These are phyloP conservation scores for Crocodylus rhombifer DNA, from an alignment of 2,797 vertebrate genomes.

Conservation along the genomic window DNA sequence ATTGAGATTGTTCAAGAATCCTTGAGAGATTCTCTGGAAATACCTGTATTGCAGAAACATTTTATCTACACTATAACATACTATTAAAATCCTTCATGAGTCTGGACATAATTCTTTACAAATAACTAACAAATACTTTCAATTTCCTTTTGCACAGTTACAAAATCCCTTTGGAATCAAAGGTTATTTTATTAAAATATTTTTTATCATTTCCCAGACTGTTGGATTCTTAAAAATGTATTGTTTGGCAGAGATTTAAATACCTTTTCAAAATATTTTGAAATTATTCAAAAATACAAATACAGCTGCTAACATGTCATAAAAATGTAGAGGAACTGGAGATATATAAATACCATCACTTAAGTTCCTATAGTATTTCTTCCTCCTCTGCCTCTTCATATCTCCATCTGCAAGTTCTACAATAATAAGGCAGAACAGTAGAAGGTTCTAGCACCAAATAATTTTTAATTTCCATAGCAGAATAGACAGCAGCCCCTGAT, in stretches of 20 bases:
- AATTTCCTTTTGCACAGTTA: conserved; percentile 46
- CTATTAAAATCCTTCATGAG: conserved; percentile 45
- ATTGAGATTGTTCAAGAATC: conserved; percentile 39
- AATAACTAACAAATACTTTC: conserved; percentile 57
- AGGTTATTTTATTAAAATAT: conserved; percentile 25
- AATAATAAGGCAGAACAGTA: rapidly evolving
- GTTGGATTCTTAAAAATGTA: neutral
- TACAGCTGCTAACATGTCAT: conserved; percentile 12
- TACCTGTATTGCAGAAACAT: conserved; percentile 9
- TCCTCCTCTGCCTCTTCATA: neutral
- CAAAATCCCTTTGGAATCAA: conserved; percentile 52
- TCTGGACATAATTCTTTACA: conserved; percentile 54
- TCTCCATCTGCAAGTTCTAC: neutral
- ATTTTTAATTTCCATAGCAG: neutral
- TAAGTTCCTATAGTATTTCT: neutral
- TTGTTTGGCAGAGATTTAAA: conserved; percentile 41
- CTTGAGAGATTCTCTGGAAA: conserved; percentile 48
- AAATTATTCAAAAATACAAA: conserved; percentile 23
- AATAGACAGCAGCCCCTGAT: neutral
- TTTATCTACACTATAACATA: conserved; percentile 20
- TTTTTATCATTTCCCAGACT: conserved; percentile 31
- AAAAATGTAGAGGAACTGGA: neutral
- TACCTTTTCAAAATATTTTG: conserved; percentile 58
- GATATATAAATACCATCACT: neutral
- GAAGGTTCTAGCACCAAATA: neutral